Evolutionary conservation across 2,797 vertebrate species (phyloP), one percentile per base, ranked within the genome.

Genomic region (Mustela erminea): DNA sequence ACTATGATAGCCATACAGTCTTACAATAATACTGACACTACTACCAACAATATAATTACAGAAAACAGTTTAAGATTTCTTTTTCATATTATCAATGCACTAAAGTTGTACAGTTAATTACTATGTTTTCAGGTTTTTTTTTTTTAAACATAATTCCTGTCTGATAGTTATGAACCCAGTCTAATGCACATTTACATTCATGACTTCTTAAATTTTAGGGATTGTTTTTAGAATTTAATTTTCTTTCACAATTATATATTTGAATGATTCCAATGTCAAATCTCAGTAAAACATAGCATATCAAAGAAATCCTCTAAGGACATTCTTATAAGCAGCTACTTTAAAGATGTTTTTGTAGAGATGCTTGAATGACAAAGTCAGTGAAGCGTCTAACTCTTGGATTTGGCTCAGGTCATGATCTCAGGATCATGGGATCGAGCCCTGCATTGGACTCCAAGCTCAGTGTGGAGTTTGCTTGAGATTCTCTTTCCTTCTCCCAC

Each of bases 241-340:
- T 95, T 80, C 49, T 74, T 66, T 88, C 85, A 81, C 12, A 93
- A 58, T 91, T 70, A 68, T 60, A 7, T 85, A 77, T 87, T 95
- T 93, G 4, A 46, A 56, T 93, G 32, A 91, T 85, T 90, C 52
- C 11, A 49, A 90, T 35, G 43, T 27, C 52, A 95, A 88, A 91
- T 95, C 52, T 88, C 41, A 91, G 23, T 32, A 81, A 93, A 93
- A 49, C 12, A 46, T 14, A 18, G 68, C 77, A 56, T 80, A 52
- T 81, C 21, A 85, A 60, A 93, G 43, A 87, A 54, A 18, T 84
- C 7, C 46, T 80, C 43, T 56, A 68, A 74, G 21, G 83, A 35
- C 14, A 11, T 81, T n/a, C 38, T 66, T 74, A 78, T 7, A 93
- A 27, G 52, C 70, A 87, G 35, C 52, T 72, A 56, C 43, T 77